These are phyloP conservation scores for Montipora capitata DNA, from an alignment of 92 coral and sea anemone species.

Conservation along the genomic window DNA sequence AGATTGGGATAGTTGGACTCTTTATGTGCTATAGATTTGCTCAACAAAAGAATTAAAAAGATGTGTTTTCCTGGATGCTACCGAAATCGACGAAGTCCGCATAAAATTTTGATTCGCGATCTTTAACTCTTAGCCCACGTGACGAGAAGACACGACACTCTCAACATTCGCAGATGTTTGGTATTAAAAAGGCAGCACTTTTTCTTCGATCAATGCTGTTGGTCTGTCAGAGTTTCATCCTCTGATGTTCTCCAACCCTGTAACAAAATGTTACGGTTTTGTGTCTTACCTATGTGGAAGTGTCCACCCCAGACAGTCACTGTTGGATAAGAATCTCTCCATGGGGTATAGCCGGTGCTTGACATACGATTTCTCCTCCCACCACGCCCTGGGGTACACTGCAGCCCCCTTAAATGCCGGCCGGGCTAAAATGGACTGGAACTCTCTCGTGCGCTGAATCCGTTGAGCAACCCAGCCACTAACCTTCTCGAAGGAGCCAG, in stretches of 20 bases:
- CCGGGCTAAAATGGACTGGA: conserved; percentile 46
- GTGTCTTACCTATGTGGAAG: conserved; percentile 81
- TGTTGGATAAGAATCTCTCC: conserved; percentile 85
- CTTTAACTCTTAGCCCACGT: too few relatives aligned
- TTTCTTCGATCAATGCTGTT: too few relatives aligned
- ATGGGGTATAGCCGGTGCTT: conserved; percentile 79
- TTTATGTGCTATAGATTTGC: too few relatives aligned
- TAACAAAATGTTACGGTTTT: background rate
- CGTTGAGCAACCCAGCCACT: conserved; percentile 67
- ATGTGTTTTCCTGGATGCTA: too few relatives aligned
- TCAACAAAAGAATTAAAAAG: too few relatives aligned
- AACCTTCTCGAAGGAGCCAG: conserved; percentile 73
- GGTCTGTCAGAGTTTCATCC: background rate
- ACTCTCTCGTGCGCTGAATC: conserved; percentile 16
- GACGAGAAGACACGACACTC: too few relatives aligned
- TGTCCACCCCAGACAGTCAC: conserved; percentile 90
- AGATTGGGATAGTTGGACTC: too few relatives aligned
- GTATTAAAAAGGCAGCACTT: too few relatives aligned
- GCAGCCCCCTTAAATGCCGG: conserved; percentile 81
- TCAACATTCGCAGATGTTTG: too few relatives aligned
- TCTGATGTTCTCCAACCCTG: too few relatives aligned
- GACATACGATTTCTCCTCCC: conserved; percentile 75
- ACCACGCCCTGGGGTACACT: conserved; percentile 88
- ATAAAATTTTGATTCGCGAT: too few relatives aligned
- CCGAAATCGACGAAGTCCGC: too few relatives aligned